Percentiles rank a stretch among this genome's conserved stretches.
These are phyloP conservation scores for Oligia strigilis DNA, from an alignment of 2,888 invertebrate species.

Conservation along the genomic window DNA sequence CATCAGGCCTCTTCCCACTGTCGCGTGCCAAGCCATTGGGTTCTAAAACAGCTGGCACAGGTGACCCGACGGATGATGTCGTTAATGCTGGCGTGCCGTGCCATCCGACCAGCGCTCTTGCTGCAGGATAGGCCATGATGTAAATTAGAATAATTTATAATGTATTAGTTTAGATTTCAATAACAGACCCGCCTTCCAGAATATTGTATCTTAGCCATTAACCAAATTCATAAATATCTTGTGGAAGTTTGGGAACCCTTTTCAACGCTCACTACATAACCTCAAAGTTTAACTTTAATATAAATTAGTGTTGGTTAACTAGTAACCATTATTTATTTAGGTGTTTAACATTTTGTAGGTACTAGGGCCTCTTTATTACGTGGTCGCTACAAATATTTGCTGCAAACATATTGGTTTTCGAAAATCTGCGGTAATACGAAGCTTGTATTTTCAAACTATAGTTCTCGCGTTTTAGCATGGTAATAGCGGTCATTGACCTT, in stretches of 20 bases:
- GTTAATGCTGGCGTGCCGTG: too few species aligned
- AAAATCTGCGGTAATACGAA: not conserved
- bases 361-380: not conserved
- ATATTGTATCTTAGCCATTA: constrained; percentile 33
- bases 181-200: constrained; percentile 1
- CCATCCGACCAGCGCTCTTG: too few species aligned
- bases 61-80: too few species aligned
- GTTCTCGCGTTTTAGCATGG: not conserved
- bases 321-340: constrained; percentile 31
- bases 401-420: constrained; percentile 17
- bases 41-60: too few species aligned
- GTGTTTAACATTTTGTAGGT: constrained; percentile 21
- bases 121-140: too few species aligned
- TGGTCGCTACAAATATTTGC: constrained; percentile 20
- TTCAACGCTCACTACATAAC: constrained; percentile 35
- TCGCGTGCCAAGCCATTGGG: too few species aligned
- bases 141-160: not conserved
- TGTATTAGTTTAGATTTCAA: constrained; percentile 25
- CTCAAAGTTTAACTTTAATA: constrained; percentile 38
- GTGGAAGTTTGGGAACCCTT: constrained; percentile 48
- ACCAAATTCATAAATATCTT: constrained; percentile 10
- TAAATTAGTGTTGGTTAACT: constrained; percentile 37
- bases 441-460: not conserved
- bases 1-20: too few species aligned
- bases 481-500: not conserved